phyloP scores from a whole-genome alignment of 2,888 invertebrate species.

The Brachycybe producta region DNA sequence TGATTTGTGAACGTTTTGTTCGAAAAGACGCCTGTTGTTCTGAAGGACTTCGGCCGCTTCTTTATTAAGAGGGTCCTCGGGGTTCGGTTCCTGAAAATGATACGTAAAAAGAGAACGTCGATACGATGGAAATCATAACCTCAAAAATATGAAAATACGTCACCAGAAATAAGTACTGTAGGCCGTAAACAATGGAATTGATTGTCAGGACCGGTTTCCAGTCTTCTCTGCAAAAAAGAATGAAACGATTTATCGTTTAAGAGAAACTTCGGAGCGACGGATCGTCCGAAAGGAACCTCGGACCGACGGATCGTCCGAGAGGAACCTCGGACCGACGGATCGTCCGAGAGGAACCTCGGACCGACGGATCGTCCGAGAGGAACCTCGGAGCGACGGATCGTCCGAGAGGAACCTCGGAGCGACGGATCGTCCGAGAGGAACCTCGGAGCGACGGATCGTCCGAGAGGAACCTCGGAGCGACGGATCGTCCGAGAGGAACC shows the following conservation, averaged over 20 bases:
- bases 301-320: too few species aligned
- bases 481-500: too few species aligned
- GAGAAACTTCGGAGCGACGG: too few species aligned
- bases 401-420: too few species aligned
- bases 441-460: too few species aligned
- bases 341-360: too few species aligned
- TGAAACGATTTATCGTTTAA: background rate
- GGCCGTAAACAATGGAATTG: slow-evolving; percentile 92
- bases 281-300: too few species aligned
- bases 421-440: too few species aligned
- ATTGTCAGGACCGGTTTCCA: slow-evolving; percentile 98
- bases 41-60: slow-evolving; percentile 96
- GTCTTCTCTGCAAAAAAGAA: slow-evolving; percentile 57
- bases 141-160: slow-evolving; percentile 26
- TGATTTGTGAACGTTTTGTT: slow-evolving; percentile 89
- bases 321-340: too few species aligned
- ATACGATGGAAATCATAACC: background rate
- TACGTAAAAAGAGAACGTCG: background rate
- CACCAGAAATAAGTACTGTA: slow-evolving; percentile 92
- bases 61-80: slow-evolving; percentile 95
- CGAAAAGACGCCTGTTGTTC: slow-evolving; percentile 82
- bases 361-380: too few species aligned
- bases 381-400: too few species aligned
- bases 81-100: slow-evolving; percentile 76
- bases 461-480: too few species aligned